Evolutionary conservation across 2,113 vertebrate genomes (phyloP).

Genomic region (Malurus melanocephalus): DNA sequence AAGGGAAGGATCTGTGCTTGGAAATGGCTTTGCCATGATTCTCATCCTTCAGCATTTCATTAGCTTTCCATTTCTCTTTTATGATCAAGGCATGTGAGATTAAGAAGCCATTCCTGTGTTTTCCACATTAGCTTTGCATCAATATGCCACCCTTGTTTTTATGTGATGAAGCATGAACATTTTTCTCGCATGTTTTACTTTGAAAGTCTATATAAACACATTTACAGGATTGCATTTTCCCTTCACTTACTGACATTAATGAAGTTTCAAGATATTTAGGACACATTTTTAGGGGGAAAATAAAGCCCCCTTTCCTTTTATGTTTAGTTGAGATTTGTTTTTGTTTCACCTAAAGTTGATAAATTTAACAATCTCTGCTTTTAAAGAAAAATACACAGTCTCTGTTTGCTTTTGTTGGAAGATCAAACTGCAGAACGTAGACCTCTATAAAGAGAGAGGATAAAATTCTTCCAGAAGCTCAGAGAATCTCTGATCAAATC

Average conservation of each 20-base stretch:
- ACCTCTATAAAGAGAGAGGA: not conserved
- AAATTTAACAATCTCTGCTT: not conserved
- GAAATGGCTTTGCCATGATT: not conserved
- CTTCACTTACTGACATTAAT: not conserved
- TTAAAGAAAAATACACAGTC: not conserved
- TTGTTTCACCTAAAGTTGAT: not conserved
- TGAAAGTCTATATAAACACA: not conserved
- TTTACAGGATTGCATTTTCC: not conserved
- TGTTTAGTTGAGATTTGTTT: not conserved
- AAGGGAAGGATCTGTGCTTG: not conserved
- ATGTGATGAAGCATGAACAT: not conserved
- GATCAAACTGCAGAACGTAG: not conserved
- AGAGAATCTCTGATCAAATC: not conserved
- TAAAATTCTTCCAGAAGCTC: not conserved
- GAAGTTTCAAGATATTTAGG: not conserved
- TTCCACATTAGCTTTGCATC: not conserved
- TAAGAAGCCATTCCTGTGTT: not conserved
- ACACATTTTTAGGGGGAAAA: accelerated
- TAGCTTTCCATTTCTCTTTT: not conserved
- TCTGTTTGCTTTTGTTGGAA: not conserved
- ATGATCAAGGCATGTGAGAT: not conserved
- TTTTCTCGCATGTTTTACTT: not conserved
- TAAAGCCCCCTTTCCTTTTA: not conserved
- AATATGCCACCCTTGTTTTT: not conserved
- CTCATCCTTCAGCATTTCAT: not conserved